Evolutionary conservation across 1,140 invertebrate species (phyloP), one percentile per base, ranked within the genome.

Genomic region (Luehdorfia chinensis): DNA sequence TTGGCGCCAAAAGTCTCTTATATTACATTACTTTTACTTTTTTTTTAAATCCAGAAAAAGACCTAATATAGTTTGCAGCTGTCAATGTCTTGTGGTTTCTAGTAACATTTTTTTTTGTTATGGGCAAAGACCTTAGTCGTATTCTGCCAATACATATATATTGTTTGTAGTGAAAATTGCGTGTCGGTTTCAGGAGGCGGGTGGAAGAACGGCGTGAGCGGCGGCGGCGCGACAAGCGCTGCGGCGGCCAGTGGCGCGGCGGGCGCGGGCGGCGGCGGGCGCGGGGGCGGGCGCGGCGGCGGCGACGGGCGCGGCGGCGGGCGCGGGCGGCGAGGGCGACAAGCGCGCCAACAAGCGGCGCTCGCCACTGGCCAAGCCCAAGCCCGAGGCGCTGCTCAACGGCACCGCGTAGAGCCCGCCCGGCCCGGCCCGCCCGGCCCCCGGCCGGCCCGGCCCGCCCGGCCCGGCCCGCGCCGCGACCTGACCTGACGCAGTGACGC

Each of bases 121-220:
- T n/a, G n/a, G n/a, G n/a, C n/a, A n/a, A n/a, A n/a, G n/a, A n/a
- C n/a, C n/a, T n/a, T n/a, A n/a, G n/a, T n/a, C n/a, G n/a, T n/a
- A n/a, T n/a, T n/a, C n/a, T n/a, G n/a, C n/a, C n/a, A n/a, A n/a
- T n/a, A n/a, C n/a, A n/a, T n/a, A n/a, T n/a, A n/a, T n/a, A n/a
- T n/a, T n/a, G n/a, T n/a, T n/a, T n/a, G n/a, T n/a, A n/a, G n/a
- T n/a, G n/a, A n/a, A n/a, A n/a, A n/a, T n/a, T n/a, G n/a, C n/a
- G n/a, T n/a, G n/a, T n/a, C n/a, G n/a, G n/a, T n/a, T n/a, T n/a
- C n/a, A n/a, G 70, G 90, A 88, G 31, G 31, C 6, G 66, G 84
- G 83, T 67, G 67, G 86, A 76, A 88, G 83, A 87, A 87, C 87
- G 65, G 84, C 39, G 59, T 59, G 50, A 49, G 55, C 43, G 59